Base-by-base conservation (phyloP, 1,140 invertebrate genomes). In the Sarcophaga peregrina region DNA sequence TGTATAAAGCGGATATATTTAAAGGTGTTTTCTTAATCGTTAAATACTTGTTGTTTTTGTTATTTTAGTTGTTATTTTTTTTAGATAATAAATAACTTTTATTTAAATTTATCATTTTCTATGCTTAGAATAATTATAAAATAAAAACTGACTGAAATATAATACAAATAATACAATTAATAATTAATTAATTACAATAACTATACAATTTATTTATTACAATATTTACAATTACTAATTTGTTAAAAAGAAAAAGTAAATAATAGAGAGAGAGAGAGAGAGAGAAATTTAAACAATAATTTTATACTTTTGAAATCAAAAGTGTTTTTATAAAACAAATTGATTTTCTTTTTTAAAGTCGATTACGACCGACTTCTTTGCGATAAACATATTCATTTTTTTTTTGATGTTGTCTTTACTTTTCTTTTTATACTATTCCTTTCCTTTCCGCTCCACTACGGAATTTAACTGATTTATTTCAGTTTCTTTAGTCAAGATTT, bases 1-100 rank as follows among this genome's bases (percentile, higher is more conserved):
- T 88, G 88, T 87, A 88, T 88, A 88, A 88, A 88, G 87, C 87
- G 88, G 88, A 87, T 88, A 88, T 88, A 88, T 88, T 48, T 52
- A 52, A 17, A 52, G 75, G 48, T 78, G 25, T 78, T 52, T 78
- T 11, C 20, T 78, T 76, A 9, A 7, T 52, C 20, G 9, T 78
- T 25, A 37, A 37, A 37, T 37, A 37, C 25, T 37, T 37, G 25
- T 52, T 78, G 10, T 50, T 78, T 50, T 20, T 78, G 2, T 50
- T 78, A 50, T 78, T 45, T 20, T 17, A 7, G 5, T 78, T 78
- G 75, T 50, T 78, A 13, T 78, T 78, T 7, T 20, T 25, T 62
- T 48, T 48, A 48, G 46, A 15, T 78, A 78, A 78, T 78, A 52
- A 78, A 78, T 78, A 78, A 78, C 75, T 25, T 20, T 20, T 48